Evolutionary conservation across 2,797 vertebrate genomes (phyloP), one percentile per base, ranked within the genome.

Genomic region (Lateolabrax maculatus): DNA sequence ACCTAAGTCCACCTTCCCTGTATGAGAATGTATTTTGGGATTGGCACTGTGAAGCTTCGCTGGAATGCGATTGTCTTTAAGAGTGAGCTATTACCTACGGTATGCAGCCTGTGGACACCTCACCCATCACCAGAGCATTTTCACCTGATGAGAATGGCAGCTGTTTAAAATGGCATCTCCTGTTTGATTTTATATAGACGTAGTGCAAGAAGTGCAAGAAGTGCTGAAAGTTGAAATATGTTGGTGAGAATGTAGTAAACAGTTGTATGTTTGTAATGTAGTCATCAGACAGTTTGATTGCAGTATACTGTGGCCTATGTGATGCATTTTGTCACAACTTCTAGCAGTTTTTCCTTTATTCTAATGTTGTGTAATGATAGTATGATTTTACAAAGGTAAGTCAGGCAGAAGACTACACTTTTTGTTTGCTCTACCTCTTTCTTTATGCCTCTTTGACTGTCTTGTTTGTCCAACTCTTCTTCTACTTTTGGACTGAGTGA

Each of bases 51-150:
- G 68, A 60, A 67, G 70, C 46, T 52, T 34, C 79, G 70, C 71
- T 79, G 68, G 57, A 61, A 74, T 58, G 60, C 36, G 10, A 5
- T 34, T 75, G 56, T 77, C 29, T 73, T 75, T 60, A 13, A 73
- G 74, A 23, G 13, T 39, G 71, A 79, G 37, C 19, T 68, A 6
- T n/a, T 23, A 44, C 63, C 63, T 48, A 2, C 43, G 41, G 73
- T 71, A 51, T 84, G 62, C 73, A 73, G 69, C 73, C 70, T 67
- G 53, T 29, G 66, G 71, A 75, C 64, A 58, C 64, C 29, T 65
- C 55, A 72, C 65, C 56, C 2, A 1, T 76, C 81, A 79, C 71
- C 29, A 37, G 55, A 81, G 46, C 56, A 27, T 41, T 79, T 56
- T 80, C 74, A 55, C 65, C 61, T 44, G 36, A 70, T 52, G 67